These are phyloP conservation scores for Noctuana brunneofusca DNA, from an alignment of 2,888 invertebrate species.

Conservation along the genomic window DNA sequence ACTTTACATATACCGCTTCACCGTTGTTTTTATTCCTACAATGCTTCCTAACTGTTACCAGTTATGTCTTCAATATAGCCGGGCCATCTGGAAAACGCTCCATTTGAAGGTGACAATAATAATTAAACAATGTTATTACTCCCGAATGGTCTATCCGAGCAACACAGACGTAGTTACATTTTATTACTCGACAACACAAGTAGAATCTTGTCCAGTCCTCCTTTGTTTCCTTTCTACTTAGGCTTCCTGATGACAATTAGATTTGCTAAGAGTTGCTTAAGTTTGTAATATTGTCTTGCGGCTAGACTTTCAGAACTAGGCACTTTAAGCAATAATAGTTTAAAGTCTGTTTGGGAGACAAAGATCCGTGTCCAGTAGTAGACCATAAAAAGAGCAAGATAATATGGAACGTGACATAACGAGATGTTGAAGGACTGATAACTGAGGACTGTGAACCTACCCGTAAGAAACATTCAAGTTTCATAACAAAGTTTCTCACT, in stretches of 20 bases:
- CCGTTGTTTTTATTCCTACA: slow-evolving; percentile 5
- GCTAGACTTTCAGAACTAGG: slow-evolving; percentile 1
- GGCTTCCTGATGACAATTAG: slow-evolving; percentile 22
- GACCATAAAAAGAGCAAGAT: too few relatives aligned
- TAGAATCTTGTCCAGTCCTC: slow-evolving; percentile 17
- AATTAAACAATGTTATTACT: slow-evolving; percentile 32
- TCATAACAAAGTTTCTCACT: not conserved
- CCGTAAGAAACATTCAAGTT: not conserved
- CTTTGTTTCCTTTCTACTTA: slow-evolving; percentile 13
- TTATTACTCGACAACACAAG: slow-evolving; percentile 25
- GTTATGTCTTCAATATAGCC: slow-evolving; percentile 25
- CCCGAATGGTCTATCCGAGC: slow-evolving; percentile 15
- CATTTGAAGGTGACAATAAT: slow-evolving; percentile 32
- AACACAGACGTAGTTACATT: slow-evolving; percentile 30
- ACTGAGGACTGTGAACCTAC: not conserved
- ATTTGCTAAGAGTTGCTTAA: not conserved
- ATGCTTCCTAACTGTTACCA: slow-evolving; percentile 14
- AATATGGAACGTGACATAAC: too few relatives aligned
- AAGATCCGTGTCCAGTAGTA: too few relatives aligned
- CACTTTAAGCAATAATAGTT: not conserved
- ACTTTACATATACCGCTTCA: not conserved
- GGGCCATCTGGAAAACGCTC: slow-evolving; percentile 29
- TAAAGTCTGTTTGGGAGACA: not conserved
- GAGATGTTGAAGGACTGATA: not conserved
- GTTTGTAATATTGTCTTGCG: not conserved